These are phyloP conservation scores for Vannuccia rotundouncinata DNA, from an alignment of 2,888 invertebrate species.

Conservation along the genomic window DNA sequence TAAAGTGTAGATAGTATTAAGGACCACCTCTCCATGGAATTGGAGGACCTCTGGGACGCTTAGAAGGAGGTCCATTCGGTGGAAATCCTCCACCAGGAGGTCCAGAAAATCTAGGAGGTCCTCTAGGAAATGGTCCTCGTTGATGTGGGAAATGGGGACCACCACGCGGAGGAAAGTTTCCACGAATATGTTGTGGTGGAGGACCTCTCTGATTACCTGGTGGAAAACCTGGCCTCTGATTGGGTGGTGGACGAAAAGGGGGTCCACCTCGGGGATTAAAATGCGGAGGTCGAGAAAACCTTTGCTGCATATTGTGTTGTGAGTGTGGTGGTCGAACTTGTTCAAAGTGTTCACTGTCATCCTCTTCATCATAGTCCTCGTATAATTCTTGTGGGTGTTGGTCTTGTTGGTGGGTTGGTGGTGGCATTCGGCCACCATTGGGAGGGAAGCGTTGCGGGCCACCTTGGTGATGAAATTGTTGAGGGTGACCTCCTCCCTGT, in stretches of 20 bases:
- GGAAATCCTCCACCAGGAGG: not conserved
- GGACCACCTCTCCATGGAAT: not conserved
- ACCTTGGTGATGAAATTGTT: not conserved
- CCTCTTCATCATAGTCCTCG: not conserved
- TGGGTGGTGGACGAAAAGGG: not conserved
- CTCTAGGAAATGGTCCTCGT: not conserved
- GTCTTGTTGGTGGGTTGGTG: not conserved
- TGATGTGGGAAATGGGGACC: not conserved
- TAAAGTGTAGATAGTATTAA: not conserved
- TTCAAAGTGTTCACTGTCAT: not conserved
- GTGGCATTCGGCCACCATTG: not conserved
- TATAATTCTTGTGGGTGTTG: not conserved
- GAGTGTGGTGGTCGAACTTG: not conserved
- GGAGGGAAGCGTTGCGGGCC: not conserved
- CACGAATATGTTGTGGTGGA: not conserved
- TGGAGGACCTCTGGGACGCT: conserved; percentile 1
- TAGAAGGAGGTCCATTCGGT: not conserved
- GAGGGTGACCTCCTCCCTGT: not conserved
- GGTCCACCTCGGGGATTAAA: not conserved
- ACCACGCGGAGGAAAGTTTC: not conserved
- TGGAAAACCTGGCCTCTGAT: no score
- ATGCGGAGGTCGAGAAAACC: not conserved
- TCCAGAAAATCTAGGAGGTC: not conserved
- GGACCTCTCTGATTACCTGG: not conserved
- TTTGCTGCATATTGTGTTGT: not conserved